These are phyloP conservation scores for Callospermophilus lateralis DNA, from an alignment of 2,113 vertebrate genomes.

Conservation along the genomic window DNA sequence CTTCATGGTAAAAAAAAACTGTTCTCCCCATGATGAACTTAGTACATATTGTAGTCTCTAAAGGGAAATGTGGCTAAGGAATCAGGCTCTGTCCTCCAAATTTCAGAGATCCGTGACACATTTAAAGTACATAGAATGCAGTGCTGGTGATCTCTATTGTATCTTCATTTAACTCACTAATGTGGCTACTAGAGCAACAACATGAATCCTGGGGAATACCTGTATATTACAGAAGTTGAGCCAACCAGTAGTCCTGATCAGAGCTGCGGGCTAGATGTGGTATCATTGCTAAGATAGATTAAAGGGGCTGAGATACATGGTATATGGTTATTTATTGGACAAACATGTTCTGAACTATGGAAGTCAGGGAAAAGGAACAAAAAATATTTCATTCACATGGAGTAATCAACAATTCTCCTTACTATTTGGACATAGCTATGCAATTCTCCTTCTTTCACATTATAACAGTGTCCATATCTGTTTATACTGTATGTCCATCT, in stretches of 20 bases:
- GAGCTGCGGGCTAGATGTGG: too few relatives aligned
- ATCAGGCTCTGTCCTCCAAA: neutral
- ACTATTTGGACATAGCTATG: neutral
- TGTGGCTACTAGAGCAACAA: too few relatives aligned
- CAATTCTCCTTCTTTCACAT: neutral
- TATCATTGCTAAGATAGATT: neutral
- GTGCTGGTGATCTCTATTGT: neutral
- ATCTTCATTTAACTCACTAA: neutral
- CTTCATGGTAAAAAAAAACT: accelerated
- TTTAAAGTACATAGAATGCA: neutral
- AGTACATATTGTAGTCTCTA: neutral
- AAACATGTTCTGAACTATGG: neutral
- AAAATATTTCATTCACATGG: neutral
- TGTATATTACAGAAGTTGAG: neutral
- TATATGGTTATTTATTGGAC: neutral
- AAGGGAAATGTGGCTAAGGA: neutral
- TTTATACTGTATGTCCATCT: neutral
- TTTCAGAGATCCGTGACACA: neutral
- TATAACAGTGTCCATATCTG: neutral
- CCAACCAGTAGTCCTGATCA: neutral
- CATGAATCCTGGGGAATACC: neutral
- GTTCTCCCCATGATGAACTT: neutral
- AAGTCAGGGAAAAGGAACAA: neutral
- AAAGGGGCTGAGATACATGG: neutral
- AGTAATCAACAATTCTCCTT: neutral